phyloP scores from a whole-genome alignment of 2,113 vertebrate species.

The Choloepus hoffmanni region DNA sequence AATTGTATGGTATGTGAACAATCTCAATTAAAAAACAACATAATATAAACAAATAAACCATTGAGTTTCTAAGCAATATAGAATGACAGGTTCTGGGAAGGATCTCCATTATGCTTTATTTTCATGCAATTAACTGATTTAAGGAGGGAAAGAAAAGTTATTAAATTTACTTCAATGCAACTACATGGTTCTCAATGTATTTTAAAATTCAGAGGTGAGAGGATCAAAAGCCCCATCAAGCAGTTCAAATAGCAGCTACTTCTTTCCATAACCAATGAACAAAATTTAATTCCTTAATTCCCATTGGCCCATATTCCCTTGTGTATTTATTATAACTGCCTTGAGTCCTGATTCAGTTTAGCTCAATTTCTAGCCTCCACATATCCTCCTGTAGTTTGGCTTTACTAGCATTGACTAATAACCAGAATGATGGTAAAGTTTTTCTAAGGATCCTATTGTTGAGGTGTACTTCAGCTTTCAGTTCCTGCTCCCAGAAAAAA shows the following conservation, averaged over 20 bases:
- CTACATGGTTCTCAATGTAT: not conserved
- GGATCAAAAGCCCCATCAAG: not conserved
- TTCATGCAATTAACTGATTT: not conserved
- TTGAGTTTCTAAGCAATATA: not conserved
- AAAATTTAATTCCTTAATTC: not conserved
- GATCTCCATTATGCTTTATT: not conserved
- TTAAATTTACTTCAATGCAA: not conserved
- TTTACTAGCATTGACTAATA: not conserved
- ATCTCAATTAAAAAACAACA: too few species aligned
- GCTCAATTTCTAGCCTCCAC: not conserved
- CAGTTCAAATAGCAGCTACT: not conserved
- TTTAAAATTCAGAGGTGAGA: not conserved
- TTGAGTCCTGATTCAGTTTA: not conserved
- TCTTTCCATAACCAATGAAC: not conserved
- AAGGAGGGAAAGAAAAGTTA: not conserved
- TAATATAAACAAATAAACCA: not conserved
- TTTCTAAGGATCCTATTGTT: not conserved
- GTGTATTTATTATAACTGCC: not conserved
- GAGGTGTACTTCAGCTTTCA: not conserved
- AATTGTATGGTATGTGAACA: too few species aligned
- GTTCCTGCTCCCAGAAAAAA: not conserved
- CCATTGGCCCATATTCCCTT: not conserved
- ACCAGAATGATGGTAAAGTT: not conserved
- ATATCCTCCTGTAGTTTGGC: not conserved
- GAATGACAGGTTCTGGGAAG: not conserved